These are phyloP conservation scores for Melopsittacus undulatus DNA, from an alignment of 2,797 vertebrate genomes.

Conservation along the genomic window DNA sequence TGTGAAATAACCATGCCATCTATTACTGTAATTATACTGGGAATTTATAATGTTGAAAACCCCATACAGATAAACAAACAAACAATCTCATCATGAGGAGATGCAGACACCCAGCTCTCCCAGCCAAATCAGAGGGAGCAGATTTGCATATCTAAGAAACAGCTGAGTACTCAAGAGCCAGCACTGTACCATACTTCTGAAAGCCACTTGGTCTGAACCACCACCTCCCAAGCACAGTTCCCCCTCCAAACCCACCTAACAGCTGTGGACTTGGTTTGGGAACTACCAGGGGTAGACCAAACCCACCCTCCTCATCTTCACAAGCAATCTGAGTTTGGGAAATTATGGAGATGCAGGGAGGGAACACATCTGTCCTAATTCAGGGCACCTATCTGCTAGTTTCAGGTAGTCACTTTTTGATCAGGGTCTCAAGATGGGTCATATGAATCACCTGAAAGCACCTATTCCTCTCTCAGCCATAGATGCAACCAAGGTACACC, in stretches of 20 bases:
- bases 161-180: neutral
- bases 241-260: neutral
- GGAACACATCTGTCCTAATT: neutral
- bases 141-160: constrained; percentile 51
- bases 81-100: constrained; percentile 30
- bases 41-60: constrained; percentile 33
- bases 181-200: neutral
- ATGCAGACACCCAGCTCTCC: constrained; percentile 2
- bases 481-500: neutral
- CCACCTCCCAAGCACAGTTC: neutral
- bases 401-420: neutral
- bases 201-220: neutral
- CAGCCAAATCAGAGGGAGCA: neutral
- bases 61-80: constrained; percentile 33
- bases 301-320: neutral
- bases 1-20: constrained; percentile 15
- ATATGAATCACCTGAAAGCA: constrained; percentile 10
- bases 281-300: neutral
- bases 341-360: neutral
- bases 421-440: neutral
- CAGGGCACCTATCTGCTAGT: neutral
- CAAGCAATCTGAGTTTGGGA: neutral
- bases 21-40: constrained; percentile 27
- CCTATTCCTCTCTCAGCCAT: neutral
- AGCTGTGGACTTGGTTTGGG: neutral